phyloP scores from a whole-genome alignment of 2,113 vertebrate genomes.

The Etia nguti region DNA sequence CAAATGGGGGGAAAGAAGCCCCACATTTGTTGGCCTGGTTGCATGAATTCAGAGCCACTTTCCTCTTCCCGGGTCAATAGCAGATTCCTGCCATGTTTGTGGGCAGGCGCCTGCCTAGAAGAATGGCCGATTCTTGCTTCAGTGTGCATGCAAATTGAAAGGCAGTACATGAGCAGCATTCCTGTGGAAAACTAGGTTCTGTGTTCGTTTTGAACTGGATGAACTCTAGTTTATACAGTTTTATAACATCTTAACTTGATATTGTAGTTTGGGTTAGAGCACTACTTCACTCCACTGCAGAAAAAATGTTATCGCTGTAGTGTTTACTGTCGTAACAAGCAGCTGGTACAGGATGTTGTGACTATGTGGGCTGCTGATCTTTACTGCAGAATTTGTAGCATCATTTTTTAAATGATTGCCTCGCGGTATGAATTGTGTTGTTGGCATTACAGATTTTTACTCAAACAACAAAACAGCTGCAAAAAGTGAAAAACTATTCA shows the following conservation, averaged over 20 bases:
- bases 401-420: background rate
- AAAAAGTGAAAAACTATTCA: background rate
- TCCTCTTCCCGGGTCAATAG: background rate
- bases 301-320: background rate
- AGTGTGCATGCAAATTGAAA: constrained; percentile 9
- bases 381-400: background rate
- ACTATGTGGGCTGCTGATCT: background rate
- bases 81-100: constrained; percentile 61
- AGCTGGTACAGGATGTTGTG: background rate
- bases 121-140: constrained; percentile 10
- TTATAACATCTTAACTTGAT: background rate
- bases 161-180: constrained; percentile 8
- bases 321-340: background rate
- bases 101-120: constrained; percentile 21
- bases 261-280: background rate
- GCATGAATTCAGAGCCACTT: background rate
- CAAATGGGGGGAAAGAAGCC: background rate
- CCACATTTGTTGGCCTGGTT: background rate
- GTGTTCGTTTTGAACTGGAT: background rate
- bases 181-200: constrained; percentile 39
- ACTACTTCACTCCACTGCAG: background rate
- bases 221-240: background rate
- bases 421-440: background rate
- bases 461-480: background rate
- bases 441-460: background rate